phyloP scores from a whole-genome alignment of 2,113 vertebrate genomes.

The Lophochroa leadbeateri region DNA sequence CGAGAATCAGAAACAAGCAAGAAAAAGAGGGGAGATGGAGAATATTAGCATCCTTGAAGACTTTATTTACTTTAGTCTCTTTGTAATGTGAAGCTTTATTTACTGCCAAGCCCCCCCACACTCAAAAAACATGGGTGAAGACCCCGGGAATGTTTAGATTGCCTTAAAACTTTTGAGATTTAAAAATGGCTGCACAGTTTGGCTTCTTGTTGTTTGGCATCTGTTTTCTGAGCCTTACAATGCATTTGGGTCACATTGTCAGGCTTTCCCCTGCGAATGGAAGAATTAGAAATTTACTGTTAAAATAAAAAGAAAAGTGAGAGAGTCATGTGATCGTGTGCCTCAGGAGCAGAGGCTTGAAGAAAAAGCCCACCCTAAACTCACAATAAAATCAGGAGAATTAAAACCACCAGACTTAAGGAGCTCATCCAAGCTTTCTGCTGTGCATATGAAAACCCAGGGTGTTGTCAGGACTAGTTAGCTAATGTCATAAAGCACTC shows the following conservation, averaged over 20 bases:
- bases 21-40: neutral
- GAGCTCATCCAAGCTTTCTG: constrained; percentile 49
- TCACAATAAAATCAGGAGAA: constrained; percentile 50
- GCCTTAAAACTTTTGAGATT: neutral
- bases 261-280: neutral
- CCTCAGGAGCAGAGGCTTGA: constrained; percentile 47
- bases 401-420: constrained; percentile 44
- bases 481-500: constrained; percentile 57
- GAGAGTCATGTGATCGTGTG: neutral
- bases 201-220: neutral
- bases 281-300: constrained; percentile 7
- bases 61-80: neutral
- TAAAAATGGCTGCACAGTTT: neutral
- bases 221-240: neutral
- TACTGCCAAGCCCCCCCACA: neutral
- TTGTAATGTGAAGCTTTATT: neutral
- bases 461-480: constrained; percentile 60
- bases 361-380: constrained; percentile 37
- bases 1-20: neutral
- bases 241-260: neutral
- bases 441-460: constrained; percentile 52
- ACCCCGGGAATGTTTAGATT: neutral
- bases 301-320: neutral
- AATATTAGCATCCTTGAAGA: neutral
- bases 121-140: neutral